These are phyloP conservation scores for Uromys caudimaculatus DNA, from an alignment of 2,797 vertebrate species.

Conservation along the genomic window DNA sequence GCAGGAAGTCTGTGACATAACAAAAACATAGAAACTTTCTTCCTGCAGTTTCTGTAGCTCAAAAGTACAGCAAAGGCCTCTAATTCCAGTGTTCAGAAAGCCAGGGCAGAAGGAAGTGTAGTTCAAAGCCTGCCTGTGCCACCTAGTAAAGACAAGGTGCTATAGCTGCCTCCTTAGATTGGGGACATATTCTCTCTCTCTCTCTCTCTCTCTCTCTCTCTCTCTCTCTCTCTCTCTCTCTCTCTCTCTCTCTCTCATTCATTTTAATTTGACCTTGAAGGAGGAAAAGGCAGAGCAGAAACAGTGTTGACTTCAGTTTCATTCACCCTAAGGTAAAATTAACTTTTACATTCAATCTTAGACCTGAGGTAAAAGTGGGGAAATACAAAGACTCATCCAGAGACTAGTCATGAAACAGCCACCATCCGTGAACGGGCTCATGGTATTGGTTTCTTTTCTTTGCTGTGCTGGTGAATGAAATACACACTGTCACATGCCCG, in stretches of 20 bases:
- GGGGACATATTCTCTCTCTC: too few relatives aligned
- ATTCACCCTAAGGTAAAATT: not conserved
- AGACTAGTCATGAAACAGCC: not conserved
- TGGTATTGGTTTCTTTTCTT: not conserved
- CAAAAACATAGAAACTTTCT: conserved; percentile 18
- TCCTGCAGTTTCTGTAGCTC: not conserved
- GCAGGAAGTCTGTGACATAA: conserved; percentile 38
- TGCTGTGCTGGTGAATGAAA: not conserved
- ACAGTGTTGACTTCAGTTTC: not conserved
- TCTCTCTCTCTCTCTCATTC: not conserved
- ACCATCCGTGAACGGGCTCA: not conserved
- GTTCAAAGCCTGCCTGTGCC: not conserved
- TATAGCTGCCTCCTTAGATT: not conserved
- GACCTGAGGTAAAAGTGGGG: not conserved
- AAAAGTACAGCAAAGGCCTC: not conserved
- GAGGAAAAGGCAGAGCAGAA: conserved; percentile 23
- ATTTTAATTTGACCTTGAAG: not conserved
- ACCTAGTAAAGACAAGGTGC: not conserved
- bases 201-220: not conserved
- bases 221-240: not conserved
- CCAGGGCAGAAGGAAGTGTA: not conserved
- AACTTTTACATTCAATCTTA: not conserved
- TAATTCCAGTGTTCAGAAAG: not conserved
- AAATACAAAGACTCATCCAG: conserved; percentile 13
- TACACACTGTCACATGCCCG: not conserved